These are phyloP conservation scores for Choreutis nemorana DNA, from an alignment of 2,888 invertebrate species.

Conservation along the genomic window DNA sequence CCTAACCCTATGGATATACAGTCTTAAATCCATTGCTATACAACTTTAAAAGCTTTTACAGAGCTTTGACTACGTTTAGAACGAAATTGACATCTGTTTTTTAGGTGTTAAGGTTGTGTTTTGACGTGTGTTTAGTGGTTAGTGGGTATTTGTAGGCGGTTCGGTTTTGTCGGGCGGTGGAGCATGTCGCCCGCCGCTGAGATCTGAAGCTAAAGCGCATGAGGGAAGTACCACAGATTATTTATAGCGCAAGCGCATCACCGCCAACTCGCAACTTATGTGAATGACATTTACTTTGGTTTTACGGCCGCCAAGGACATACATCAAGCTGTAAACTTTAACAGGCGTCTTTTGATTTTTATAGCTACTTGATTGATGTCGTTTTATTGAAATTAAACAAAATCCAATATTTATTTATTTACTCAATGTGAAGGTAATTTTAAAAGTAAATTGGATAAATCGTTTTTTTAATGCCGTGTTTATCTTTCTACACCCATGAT, in stretches of 20 bases:
- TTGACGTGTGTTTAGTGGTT: slow-evolving; percentile 6
- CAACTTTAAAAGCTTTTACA: slow-evolving; percentile 3
- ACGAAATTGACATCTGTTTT: background rate
- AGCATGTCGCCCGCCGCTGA: slow-evolving; percentile 59
- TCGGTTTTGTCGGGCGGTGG: slow-evolving; percentile 42
- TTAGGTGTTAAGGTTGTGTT: slow-evolving; percentile 7
- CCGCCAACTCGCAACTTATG: no score
- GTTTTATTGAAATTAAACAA: no score
- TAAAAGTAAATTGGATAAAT: background rate
- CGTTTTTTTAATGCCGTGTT: background rate
- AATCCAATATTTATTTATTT: no score
- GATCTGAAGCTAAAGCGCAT: slow-evolving; percentile 39
- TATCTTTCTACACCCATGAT: no score
- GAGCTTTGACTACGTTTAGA: background rate
- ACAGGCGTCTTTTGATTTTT: no score
- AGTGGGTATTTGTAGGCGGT: slow-evolving; percentile 34
- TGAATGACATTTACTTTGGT: no score
- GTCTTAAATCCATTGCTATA: slow-evolving; percentile 10
- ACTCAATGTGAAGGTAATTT: no score
- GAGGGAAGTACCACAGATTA: slow-evolving; percentile 23
- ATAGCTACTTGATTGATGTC: no score
- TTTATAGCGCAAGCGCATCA: slow-evolving; percentile 27
- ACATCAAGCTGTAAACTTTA: no score
- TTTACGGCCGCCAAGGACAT: background rate
- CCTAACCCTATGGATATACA: slow-evolving; percentile 7